Base-by-base conservation (phyloP, 2,797 vertebrate species). In the Liasis olivaceus region DNA sequence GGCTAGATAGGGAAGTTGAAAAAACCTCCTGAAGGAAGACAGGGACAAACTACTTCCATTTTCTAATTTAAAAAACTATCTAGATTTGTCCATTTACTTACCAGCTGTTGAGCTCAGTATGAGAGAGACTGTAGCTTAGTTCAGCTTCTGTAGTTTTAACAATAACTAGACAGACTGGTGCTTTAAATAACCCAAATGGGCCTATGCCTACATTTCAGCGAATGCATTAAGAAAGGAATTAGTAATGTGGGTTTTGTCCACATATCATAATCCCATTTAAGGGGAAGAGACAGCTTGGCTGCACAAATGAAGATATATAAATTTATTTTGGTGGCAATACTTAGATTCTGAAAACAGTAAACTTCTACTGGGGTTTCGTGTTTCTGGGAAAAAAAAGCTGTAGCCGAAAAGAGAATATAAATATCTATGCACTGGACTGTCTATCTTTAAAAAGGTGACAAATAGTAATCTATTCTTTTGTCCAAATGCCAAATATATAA, bases 191-290 rank as follows among this genome's bases (percentile, higher is more conserved):
- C 87, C 66, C 69, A 66, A 15, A 20, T 87, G 26, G 59, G 66
- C 58, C 60, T 89, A 2, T 86, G 22, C 26, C 31, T 88, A 91
- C 91, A 85, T 66, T 22, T 54, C 24, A 28, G 36, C 88, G 26
- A 5, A 89, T 47, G 24, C 20, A 12, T 2, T 0, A 17, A 17
- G 89, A 89, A 56, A 24, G 56, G 77, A 84, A 47, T 42, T 36
- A 31, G 54, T 60, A 22, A 56, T 89, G 59, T n/a, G 81, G 86
- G 85, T 93, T 58, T 22, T 94, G 54, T 91, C 94, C 95, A 84
- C 47, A 58, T 85, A 69, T 85, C 26, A 72, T 42, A 0, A 0
- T 77, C 42, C 42, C 47, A 47, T 59, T 95, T 58, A 90, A 88
- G 60, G 3, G 36, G 92, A 66, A 94, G 26, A 54, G 91, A 28